Percentiles rank a stretch among this genome's conserved stretches.
Conservation (phyloP, 2,888 invertebrate genomes). For the Lissocephala sabroskyi region DNA sequence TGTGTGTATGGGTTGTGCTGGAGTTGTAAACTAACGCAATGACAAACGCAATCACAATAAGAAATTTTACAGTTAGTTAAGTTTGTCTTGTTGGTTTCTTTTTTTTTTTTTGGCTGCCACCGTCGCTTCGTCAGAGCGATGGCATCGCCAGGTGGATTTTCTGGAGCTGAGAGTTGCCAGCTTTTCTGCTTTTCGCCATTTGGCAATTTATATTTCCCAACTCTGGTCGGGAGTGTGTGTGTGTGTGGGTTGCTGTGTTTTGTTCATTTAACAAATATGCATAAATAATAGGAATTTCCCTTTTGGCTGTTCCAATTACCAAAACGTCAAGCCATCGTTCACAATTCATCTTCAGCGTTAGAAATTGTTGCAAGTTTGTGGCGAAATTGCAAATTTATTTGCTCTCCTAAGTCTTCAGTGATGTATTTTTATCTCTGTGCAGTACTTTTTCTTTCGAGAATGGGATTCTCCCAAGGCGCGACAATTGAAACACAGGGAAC, state of each 20-base stretch:
- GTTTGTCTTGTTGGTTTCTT: conserved; percentile 49
- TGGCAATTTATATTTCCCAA: conserved; percentile 31
- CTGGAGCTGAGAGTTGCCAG: too few relatives aligned
- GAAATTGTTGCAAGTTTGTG: too few relatives aligned
- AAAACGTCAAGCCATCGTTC: neutral
- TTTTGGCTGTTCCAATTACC: neutral
- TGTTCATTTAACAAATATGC: conserved; percentile 5
- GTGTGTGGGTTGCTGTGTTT: conserved; percentile 5
- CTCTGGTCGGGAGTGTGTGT: conserved; percentile 1
- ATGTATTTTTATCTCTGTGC: neutral
- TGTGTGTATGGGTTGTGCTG: conserved; percentile 16
- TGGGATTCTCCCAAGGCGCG: neutral
- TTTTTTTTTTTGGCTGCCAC: conserved; percentile 18
- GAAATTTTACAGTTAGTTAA: conserved; percentile 64
- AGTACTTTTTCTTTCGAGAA: neutral
- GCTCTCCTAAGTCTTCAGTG: too few relatives aligned
- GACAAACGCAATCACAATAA: conserved; percentile 65
- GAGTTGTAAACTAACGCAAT: conserved; percentile 63
- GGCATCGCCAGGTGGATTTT: too few relatives aligned
- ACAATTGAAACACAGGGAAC: neutral
- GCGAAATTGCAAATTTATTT: too few relatives aligned
- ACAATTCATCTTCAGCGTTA: neutral
- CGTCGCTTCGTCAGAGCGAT: too few relatives aligned
- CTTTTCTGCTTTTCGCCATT: conserved; percentile 15
- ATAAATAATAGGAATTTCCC: conserved; percentile 1